These are phyloP conservation scores for Rattus norvegicus DNA, from an alignment of 2,113 vertebrate species.

Conservation along the genomic window DNA sequence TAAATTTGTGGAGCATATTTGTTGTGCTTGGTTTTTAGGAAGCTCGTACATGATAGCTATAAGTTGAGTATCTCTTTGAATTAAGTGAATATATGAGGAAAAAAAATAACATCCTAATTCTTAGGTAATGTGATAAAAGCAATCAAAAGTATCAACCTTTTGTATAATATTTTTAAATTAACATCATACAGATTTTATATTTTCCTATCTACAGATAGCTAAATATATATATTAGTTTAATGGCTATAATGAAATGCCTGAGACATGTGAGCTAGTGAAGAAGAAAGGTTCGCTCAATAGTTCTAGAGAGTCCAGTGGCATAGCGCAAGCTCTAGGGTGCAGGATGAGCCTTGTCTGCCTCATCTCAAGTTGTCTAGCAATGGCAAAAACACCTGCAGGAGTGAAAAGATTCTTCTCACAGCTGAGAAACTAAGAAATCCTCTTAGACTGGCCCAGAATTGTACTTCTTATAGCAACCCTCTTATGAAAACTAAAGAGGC, in stretches of 20 bases:
- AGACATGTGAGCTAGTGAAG: neutral
- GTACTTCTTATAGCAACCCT: neutral
- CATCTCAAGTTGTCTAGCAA: neutral
- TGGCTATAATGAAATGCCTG: neutral
- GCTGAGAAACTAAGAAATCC: neutral
- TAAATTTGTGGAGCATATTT: neutral
- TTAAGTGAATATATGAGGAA: neutral
- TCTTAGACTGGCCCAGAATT: neutral
- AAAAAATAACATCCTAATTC: neutral
- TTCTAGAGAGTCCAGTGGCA: neutral
- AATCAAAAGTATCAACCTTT: neutral
- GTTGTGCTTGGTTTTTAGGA: neutral
- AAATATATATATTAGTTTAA: neutral
- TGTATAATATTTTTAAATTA: neutral
- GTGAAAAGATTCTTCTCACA: neutral
- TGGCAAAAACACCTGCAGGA: neutral
- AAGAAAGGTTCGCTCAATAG: neutral
- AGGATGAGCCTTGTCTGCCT: neutral
- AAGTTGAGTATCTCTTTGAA: conserved; percentile 19
- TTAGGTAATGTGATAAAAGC: conserved; percentile 6
- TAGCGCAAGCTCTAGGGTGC: neutral
- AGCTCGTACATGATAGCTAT: neutral
- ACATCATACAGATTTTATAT: neutral
- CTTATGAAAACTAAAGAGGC: neutral
- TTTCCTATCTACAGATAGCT: neutral